These are phyloP conservation scores for Apodemus speciosus DNA, from an alignment of 2,113 vertebrate species.

Conservation along the genomic window DNA sequence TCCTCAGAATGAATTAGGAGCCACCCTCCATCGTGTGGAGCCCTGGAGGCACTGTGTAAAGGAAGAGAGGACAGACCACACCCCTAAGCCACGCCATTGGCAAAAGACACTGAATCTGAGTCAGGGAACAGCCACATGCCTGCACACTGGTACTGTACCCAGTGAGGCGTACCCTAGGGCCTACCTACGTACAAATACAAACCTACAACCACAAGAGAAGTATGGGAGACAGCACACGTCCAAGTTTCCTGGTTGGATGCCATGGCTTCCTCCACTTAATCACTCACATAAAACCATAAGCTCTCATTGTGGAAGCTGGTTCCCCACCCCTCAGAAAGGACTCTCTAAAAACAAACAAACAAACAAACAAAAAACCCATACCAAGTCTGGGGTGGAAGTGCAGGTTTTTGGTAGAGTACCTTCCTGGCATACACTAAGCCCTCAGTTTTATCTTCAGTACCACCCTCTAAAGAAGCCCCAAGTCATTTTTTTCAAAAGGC, in stretches of 20 bases:
- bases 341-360: not conserved
- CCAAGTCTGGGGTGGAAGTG: not conserved
- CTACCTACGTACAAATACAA: not conserved
- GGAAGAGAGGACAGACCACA: not conserved
- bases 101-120: not conserved
- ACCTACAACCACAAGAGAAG: not conserved
- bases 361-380: not conserved
- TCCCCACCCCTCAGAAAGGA: not conserved
- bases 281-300: not conserved
- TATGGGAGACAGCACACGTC: too few relatives aligned
- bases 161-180: not conserved
- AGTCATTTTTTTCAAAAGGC: slow-evolving; percentile 47
- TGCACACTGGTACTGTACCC: not conserved
- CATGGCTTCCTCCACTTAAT: not conserved
- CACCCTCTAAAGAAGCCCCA: not conserved
- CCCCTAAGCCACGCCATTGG: not conserved
- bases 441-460: not conserved
- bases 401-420: not conserved
- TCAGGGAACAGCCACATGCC: not conserved
- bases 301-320: not conserved
- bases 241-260: not conserved
- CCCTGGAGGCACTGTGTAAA: not conserved
- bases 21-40: not conserved
- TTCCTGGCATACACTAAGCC: not conserved
- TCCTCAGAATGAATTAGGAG: not conserved